Percentiles rank a stretch among this genome's conserved stretches.
phyloP scores from a whole-genome alignment of 1,140 invertebrate genomes.

The Drosophila sechellia region DNA sequence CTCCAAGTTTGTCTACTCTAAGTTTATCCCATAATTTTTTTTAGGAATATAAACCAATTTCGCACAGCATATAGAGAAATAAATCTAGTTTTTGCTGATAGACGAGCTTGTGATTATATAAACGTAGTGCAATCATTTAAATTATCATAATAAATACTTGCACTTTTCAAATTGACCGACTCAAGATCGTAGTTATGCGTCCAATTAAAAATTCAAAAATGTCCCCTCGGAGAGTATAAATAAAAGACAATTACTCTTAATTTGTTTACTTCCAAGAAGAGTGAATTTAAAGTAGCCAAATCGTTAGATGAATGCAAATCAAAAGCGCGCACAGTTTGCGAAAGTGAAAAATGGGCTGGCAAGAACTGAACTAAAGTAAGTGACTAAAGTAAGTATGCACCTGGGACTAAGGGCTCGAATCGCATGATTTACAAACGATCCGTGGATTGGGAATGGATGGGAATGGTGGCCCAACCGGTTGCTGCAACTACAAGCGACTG shows the following conservation, averaged over 20 bases:
- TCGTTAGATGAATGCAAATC: constrained; percentile 17
- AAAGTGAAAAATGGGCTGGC: constrained; percentile 23
- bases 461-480: background rate
- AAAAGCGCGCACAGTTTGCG: background rate
- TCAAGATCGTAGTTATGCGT: too few species aligned
- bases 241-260: constrained; percentile 10
- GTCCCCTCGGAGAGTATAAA: constrained; percentile 5
- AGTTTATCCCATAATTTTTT: too few species aligned
- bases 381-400: background rate
- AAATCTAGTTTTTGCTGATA: too few species aligned
- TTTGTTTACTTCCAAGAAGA: constrained; percentile 16
- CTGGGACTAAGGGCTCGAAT: background rate
- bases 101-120: too few species aligned
- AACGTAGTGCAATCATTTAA: too few species aligned
- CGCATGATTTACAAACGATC: background rate
- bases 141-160: too few species aligned
- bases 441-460: background rate
- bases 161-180: too few species aligned
- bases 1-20: too few species aligned
- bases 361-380: background rate
- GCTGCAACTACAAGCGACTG: background rate
- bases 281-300: constrained; percentile 14
- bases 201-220: too few species aligned
- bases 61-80: too few species aligned
- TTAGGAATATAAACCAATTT: too few species aligned